These are phyloP conservation scores for Malurus elegans DNA, from an alignment of 2,113 vertebrate species.

Conservation along the genomic window DNA sequence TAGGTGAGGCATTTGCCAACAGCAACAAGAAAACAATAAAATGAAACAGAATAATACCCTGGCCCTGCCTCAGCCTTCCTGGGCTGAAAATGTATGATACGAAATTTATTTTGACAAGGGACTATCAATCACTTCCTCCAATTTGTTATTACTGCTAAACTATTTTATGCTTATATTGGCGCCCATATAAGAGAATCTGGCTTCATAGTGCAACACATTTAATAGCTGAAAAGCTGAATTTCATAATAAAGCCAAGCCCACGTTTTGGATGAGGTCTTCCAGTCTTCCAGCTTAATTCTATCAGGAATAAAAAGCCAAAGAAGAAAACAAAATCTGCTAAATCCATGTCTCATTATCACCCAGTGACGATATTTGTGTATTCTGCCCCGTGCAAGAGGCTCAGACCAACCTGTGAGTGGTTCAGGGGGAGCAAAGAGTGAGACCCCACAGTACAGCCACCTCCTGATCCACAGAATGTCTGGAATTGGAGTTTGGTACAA, in stretches of 20 bases:
- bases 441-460: not conserved
- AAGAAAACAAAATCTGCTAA: not conserved
- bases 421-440: not conserved
- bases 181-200: not conserved
- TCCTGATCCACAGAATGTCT: not conserved
- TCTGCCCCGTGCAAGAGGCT: not conserved
- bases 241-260: not conserved
- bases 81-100: not conserved
- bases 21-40: constrained; percentile 50
- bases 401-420: accelerated
- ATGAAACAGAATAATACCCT: constrained; percentile 25
- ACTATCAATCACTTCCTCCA: not conserved
- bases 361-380: not conserved
- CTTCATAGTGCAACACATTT: not conserved
- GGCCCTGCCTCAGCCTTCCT: not conserved
- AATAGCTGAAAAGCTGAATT: not conserved
- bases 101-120: constrained; percentile 19
- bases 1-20: constrained; percentile 17
- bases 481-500: not conserved
- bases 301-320: not conserved
- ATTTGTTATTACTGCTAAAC: not conserved
- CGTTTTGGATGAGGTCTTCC: not conserved
- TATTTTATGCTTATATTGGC: not conserved
- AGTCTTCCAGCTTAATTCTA: not conserved
- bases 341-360: not conserved